Base-by-base conservation (phyloP, 2,888 invertebrate species). In the Drosophila anceps region DNA sequence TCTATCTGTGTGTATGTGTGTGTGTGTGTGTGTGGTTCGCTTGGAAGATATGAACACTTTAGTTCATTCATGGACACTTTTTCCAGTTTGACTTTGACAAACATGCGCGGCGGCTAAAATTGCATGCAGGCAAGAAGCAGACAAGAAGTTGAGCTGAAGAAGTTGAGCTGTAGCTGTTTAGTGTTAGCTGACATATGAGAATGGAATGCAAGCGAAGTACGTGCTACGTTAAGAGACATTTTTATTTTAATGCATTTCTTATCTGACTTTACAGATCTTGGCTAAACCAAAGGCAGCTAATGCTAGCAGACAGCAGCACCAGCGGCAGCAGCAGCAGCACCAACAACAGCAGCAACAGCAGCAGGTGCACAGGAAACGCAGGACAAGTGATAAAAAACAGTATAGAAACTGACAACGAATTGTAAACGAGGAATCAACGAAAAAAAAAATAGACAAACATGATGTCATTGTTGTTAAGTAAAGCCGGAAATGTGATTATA, bases 401-500 rank as follows among this genome's bases (percentile, higher is more conserved):
- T 29, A 70, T 75, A 81, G 67, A 69, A 70, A 77, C 67, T 73
- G 76, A 82, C 82, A 82, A 69, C 74, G 66, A 84, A 86, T 61
- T 84, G 82, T 73, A 73, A 79, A 81, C 81, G 79, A 81, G 62
- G 60, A 75, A 70, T 43, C 55, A 43, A 31, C 31, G 43, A 57
- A 20, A 10, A 6, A 13, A 31, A 44, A 69, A 37, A 53, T 5
- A 46, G n/a, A 53, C 35, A 31, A 79, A 70, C 67, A 83, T 76
- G 79, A 73, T 66, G 82, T 76, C 79, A 64, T 57, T 73, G 75
- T 59, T 84, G 73, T 75, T 82, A 81, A 81, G 87, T 59, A 82
- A 69, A 77, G 70, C 84, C 85, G 86, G 86, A 86, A 86, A 81
- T 87, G 86, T 76, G 88, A 78, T 88, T 78, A 61, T 78, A 72